phyloP scores from a whole-genome alignment of 2,113 vertebrate genomes.

The Ploceus nigricollis region DNA sequence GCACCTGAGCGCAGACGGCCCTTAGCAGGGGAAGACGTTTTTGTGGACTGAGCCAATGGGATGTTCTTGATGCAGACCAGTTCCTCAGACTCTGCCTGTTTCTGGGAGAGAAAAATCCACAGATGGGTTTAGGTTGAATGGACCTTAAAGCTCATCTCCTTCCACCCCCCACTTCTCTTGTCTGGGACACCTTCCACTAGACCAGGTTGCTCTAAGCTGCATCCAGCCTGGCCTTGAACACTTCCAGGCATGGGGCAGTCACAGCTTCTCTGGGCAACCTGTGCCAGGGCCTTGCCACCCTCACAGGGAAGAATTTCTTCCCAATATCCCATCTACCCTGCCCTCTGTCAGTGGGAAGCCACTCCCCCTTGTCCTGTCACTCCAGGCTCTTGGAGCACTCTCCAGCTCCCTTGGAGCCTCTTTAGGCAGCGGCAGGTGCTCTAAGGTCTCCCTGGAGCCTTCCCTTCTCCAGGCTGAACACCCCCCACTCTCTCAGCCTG shows the following conservation, averaged over 20 bases:
- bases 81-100: conserved; percentile 60
- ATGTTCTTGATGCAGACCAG: conserved; percentile 63
- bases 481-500: neutral
- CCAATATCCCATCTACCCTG: neutral
- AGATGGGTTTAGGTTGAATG: rapidly evolving
- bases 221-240: neutral
- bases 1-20: conserved; percentile 42
- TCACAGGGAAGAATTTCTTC: neutral
- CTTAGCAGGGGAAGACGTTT: neutral
- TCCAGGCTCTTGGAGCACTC: neutral
- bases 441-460: neutral
- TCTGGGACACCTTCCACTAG: too few relatives aligned
- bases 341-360: neutral
- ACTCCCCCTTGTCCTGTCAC: neutral
- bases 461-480: neutral
- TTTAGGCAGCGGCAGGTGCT: neutral
- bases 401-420: neutral
- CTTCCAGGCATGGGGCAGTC: neutral
- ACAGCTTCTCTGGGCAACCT: neutral
- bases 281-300: neutral
- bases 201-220: neutral
- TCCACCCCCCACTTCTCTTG: rapidly evolving
- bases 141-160: neutral
- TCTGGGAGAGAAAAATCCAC: conserved; percentile 60
- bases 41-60: conserved; percentile 60